Base-by-base conservation (phyloP, 2,113 vertebrate genomes). In the Anser cygnoides region DNA sequence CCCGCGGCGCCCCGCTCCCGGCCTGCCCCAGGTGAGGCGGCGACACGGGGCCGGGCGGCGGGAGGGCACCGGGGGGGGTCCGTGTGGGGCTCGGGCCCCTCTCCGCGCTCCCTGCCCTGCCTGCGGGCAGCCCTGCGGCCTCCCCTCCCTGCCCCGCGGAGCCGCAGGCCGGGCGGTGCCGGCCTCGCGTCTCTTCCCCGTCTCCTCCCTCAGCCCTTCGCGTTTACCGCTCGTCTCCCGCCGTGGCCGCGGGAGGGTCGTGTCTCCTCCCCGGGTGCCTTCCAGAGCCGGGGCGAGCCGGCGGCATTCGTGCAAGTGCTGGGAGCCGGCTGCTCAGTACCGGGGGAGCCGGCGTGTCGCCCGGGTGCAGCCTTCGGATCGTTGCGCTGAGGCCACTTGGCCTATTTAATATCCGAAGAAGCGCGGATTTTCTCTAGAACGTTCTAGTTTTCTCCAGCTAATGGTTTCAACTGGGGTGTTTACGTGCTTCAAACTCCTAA, bases 351-450 rank as follows among this genome's bases (percentile, higher is more conserved):
- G 44, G 33, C 4, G 26, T 10, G 9, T 21, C 11, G 2, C 12
- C 26, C 11, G 2, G 55, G 50, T 25, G 50, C 23, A 52, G 23
- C 50, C 23, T 52, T 52, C 13, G 13, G 50, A 13, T 52, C 13
- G 23, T 13, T 52, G 50, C 23, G 23, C 50, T 52, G 12, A 25
- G 50, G 50, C 22, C 23, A 52, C 50, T 52, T 52, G 62, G 62
- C 62, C 62, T 65, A 13, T 41, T 41, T 16, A 29, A 29, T 25
- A 12, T 28, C 35, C 39, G 2, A 3, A 18, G 21, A 1, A 43
- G 26, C 41, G 11, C 6, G 6, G 5, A 0, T 28, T 61, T 16
- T 14, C 23, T n/a, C 54, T 15, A 0, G 10, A 8, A 19, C 0
- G 63, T 33, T 9, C 37, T 3, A 0, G 3, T 9, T 62, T 58